phyloP scores from a whole-genome alignment of 2,113 vertebrate genomes.

The Rallus limicola region DNA sequence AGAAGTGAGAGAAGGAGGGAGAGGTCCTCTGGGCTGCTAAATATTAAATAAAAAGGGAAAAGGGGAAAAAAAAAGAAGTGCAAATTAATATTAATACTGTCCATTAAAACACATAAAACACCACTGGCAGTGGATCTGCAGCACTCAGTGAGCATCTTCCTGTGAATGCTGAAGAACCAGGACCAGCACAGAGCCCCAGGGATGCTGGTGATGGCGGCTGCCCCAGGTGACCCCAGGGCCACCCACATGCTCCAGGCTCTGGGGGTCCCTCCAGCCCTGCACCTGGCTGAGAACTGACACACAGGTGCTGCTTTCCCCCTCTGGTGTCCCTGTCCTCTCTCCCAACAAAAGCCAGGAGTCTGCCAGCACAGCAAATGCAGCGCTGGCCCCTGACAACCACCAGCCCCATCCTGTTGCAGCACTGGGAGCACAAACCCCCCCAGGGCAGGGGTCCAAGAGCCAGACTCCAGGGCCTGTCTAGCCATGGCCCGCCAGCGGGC shows the following conservation, averaged over 20 bases:
- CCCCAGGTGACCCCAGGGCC: fast-evolving
- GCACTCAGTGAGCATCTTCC: neutral
- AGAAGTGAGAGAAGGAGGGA: conserved; percentile 9
- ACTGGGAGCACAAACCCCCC: neutral
- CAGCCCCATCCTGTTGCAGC: neutral
- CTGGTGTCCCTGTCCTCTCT: neutral
- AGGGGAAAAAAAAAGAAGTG: neutral
- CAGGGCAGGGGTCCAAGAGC: neutral
- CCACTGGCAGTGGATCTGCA: neutral
- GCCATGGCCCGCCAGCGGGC: neutral
- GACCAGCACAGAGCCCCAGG: neutral
- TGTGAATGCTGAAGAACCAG: neutral
- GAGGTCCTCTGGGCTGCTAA: conserved; percentile 31
- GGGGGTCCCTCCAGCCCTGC: neutral
- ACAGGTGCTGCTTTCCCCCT: fast-evolving
- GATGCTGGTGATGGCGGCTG: fast-evolving
- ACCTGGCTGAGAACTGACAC: neutral
- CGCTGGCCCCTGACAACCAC: neutral
- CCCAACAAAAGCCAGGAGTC: neutral
- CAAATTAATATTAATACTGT: conserved; percentile 62
- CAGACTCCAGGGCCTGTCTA: fast-evolving
- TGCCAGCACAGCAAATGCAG: neutral
- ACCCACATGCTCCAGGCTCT: neutral
- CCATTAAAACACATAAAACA: conserved; percentile 45
- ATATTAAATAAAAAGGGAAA: conserved; percentile 54